These are phyloP conservation scores for Alectura lathami DNA, from an alignment of 2,113 vertebrate species.

Conservation along the genomic window DNA sequence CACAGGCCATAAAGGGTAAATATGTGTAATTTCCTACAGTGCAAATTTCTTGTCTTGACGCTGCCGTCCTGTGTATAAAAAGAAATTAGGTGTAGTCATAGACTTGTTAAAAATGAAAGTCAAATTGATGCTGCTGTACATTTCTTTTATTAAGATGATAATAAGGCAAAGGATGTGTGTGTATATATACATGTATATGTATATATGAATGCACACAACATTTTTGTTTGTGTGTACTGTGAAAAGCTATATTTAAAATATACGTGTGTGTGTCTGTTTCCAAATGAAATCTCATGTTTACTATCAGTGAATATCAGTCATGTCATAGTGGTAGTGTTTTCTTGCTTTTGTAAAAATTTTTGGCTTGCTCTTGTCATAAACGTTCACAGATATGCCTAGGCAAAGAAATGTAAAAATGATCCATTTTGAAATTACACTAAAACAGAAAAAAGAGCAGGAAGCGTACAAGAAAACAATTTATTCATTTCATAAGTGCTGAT, in stretches of 20 bases:
- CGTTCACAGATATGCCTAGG: not conserved
- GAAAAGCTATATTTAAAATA: slow-evolving; percentile 16
- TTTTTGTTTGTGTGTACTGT: slow-evolving; percentile 56
- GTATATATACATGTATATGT: slow-evolving; percentile 69
- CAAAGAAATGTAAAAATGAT: slow-evolving; percentile 23
- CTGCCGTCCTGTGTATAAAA: slow-evolving; percentile 20
- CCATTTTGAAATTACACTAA: slow-evolving; percentile 62
- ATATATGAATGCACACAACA: slow-evolving; percentile 66
- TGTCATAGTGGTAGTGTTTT: slow-evolving; percentile 13
- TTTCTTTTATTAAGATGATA: slow-evolving; percentile 34
- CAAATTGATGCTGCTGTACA: slow-evolving; percentile 50
- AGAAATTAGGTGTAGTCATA: slow-evolving; percentile 7
- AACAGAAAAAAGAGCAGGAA: slow-evolving; percentile 76
- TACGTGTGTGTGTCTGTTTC: slow-evolving; percentile 30
- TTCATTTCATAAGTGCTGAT: not conserved
- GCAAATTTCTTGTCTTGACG: slow-evolving; percentile 31
- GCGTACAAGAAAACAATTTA: not conserved
- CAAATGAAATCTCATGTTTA: slow-evolving; percentile 18
- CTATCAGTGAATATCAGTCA: not conserved
- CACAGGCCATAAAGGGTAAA: not conserved
- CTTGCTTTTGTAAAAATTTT: slow-evolving; percentile 32
- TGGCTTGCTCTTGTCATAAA: slow-evolving; percentile 68
- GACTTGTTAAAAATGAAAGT: slow-evolving; percentile 45
- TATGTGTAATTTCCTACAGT: not conserved
- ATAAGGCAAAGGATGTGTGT: slow-evolving; percentile 41